phyloP scores from a whole-genome alignment of 92 coral and sea anemone genomes.

The Parazoanthus atlanticus region DNA sequence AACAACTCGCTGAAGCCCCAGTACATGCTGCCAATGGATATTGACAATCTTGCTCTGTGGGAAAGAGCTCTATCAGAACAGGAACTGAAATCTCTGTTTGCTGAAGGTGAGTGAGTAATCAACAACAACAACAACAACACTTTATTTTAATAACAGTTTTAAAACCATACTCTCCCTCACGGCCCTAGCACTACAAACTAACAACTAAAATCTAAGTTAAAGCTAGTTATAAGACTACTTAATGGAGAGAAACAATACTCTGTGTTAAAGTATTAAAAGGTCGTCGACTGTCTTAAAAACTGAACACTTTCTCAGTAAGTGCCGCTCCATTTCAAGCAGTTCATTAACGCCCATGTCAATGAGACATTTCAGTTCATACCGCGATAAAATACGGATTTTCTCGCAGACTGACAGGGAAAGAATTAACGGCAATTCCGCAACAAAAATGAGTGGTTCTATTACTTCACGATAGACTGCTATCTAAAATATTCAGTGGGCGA shows the following conservation, averaged over 20 bases:
- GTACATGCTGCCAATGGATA: constrained; percentile 67
- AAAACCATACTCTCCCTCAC: no score
- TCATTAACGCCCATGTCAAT: neutral
- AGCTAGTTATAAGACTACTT: no score
- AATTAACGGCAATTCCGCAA: neutral
- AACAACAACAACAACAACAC: no score
- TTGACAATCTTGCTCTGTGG: constrained; percentile 73
- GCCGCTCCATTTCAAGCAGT: neutral
- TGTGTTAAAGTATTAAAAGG: neutral
- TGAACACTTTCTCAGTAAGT: no score
- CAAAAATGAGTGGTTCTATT: neutral
- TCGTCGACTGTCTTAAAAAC: neutral
- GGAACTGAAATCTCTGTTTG: constrained; percentile 48
- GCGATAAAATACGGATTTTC: neutral
- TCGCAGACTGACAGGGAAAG: neutral
- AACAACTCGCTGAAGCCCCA: constrained; percentile 71
- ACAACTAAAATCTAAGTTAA: no score
- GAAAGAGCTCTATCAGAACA: constrained; percentile 69
- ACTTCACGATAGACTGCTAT: neutral
- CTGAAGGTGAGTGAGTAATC: constrained; percentile 3
- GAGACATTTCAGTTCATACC: neutral
- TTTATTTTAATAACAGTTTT: no score
- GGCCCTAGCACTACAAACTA: no score
- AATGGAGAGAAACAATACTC: neutral
- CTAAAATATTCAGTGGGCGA: no score